These are phyloP conservation scores for Phymorhynchus buccinoides DNA, from an alignment of 1,140 invertebrate genomes.

Conservation along the genomic window DNA sequence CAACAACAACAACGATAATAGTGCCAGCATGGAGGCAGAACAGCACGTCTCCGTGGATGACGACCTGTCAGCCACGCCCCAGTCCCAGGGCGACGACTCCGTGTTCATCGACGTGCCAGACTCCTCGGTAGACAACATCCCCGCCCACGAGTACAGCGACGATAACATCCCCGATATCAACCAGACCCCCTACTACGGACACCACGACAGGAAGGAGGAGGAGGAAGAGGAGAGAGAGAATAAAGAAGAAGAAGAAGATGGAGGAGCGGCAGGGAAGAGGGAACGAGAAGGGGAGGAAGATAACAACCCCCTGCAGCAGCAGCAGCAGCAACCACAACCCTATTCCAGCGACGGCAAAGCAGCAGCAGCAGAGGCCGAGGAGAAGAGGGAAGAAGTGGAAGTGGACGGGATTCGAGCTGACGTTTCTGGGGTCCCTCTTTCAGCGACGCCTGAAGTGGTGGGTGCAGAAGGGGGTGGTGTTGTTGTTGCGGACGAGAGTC, in stretches of 20 bases:
- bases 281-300: not conserved
- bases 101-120: slow-evolving; percentile 2
- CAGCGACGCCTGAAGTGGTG: too few species aligned
- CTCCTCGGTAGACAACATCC: slow-evolving; percentile 8
- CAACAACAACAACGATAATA: not conserved
- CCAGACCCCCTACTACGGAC: not conserved
- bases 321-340: not conserved
- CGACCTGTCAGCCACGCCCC: not conserved
- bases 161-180: slow-evolving; percentile 11
- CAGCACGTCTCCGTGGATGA: not conserved
- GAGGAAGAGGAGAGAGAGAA: not conserved
- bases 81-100: not conserved
- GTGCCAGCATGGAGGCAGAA: not conserved
- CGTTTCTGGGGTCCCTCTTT: not conserved
- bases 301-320: not conserved
- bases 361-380: not conserved
- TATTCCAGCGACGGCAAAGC: too few species aligned
- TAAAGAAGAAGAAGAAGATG: not conserved
- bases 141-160: not conserved
- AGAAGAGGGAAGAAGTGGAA: not conserved
- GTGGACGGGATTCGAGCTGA: not conserved
- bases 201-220: not conserved
- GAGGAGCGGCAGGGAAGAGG: not conserved
- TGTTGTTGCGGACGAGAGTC: too few species aligned
- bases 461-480: too few species aligned